Evolutionary conservation across 2,888 invertebrate genomes (phyloP), one percentile per base, ranked within the genome.

Genomic region (Trimorus sp.): DNA sequence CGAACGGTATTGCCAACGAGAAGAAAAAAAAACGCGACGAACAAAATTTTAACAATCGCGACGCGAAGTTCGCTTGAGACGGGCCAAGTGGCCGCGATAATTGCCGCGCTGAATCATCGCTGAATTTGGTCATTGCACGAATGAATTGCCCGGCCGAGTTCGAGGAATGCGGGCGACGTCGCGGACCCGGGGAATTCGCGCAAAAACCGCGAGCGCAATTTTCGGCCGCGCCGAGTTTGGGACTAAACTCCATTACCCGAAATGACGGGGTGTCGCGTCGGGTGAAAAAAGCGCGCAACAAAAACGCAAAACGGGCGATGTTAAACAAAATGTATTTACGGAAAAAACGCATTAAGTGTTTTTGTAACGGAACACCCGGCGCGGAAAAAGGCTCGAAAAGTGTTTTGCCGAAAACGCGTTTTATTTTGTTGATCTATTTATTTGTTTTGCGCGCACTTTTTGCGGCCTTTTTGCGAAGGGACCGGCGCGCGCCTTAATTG

Each of bases 31-130:
- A 51, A 49, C n/a, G 15, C 62, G n/a, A 48, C 65, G 65, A 74
- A 66, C n/a, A 63, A 63, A 71, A 59, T 68, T 9, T 1, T 26
- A 59, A 73, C 58, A 49, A 42, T 26, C 7, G 45, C 1, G 6
- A 48, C 49, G 62, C 62, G 58, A 74, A 75, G 59, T 75, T 75
- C 60, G 49, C 66, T 66, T 54, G 75, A 75, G 59, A 37, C 15
- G 51, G 74, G 75, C 75, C 75, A 76, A 76, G 49, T 62, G 12
- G 12, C 42, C 7, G 37, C 49, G 40, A 62, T 76, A 69, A 69
- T 69, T 45, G 40, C 36, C 5, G 54, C 9, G 12, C 48, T 56
- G 45, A 62, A 63, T 76, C 69, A 76, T 76, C 38, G n/a, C 12
- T 65, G 15, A 56, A 12, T 26, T 26, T 38, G 54, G 49, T 73